phyloP scores from a whole-genome alignment of 2,113 vertebrate genomes.

The Sturnus vulgaris region DNA sequence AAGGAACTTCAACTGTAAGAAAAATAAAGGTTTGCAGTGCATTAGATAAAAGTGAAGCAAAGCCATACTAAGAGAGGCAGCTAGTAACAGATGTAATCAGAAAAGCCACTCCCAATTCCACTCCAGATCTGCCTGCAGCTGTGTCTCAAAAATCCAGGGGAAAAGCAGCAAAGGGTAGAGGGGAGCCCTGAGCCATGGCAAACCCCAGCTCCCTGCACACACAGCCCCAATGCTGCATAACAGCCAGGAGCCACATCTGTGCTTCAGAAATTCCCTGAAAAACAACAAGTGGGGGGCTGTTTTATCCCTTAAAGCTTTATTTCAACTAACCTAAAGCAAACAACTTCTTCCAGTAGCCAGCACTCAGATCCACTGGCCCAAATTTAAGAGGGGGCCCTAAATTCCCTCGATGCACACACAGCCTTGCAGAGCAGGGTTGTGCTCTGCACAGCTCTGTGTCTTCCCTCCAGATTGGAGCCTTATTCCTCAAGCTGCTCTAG shows the following conservation, averaged over 20 bases:
- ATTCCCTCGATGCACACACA: not conserved
- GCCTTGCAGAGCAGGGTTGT: not conserved
- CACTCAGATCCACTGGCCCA: not conserved
- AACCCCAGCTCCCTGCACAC: not conserved
- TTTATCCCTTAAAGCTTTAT: not conserved
- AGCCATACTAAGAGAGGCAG: not conserved
- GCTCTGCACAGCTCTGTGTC: too few species aligned
- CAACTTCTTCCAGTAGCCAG: not conserved
- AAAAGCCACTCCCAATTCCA: not conserved
- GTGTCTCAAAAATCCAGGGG: not conserved
- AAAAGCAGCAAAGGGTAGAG: not conserved
- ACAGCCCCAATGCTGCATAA: not conserved
- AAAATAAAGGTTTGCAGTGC: not conserved
- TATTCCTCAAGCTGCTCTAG: not conserved
- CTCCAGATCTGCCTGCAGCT: not conserved
- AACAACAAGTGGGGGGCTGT: not conserved
- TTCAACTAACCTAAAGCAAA: not conserved
- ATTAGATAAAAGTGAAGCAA: not conserved
- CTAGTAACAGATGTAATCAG: not conserved
- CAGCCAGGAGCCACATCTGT: not conserved
- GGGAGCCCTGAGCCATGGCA: accelerated
- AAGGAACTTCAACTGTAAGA: not conserved
- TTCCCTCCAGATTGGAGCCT: not conserved
- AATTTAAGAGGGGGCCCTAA: not conserved
- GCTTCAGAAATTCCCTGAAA: not conserved